These are phyloP conservation scores for Hypomesus transpacificus DNA, from an alignment of 2,113 vertebrate genomes.

Conservation along the genomic window DNA sequence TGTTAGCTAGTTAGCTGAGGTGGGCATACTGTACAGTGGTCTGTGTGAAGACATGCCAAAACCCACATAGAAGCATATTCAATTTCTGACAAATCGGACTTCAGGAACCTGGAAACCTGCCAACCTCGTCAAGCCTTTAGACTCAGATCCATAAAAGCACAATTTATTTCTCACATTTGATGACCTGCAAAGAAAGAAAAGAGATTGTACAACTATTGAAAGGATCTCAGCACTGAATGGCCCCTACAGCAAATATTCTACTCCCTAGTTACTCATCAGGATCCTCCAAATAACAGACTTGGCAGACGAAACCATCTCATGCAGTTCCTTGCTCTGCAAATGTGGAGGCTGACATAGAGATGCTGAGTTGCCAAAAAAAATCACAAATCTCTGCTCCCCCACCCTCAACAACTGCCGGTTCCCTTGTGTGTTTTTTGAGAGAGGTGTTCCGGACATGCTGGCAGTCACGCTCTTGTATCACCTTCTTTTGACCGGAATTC, in stretches of 20 bases:
- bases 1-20: constrained; percentile 15
- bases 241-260: constrained; percentile 36
- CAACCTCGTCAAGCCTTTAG: constrained; percentile 65
- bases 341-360: constrained; percentile 4
- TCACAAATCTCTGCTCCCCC: constrained; percentile 29
- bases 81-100: constrained; percentile 55
- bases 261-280: constrained; percentile 51
- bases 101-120: constrained; percentile 60
- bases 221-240: constrained; percentile 43
- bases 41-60: constrained; percentile 51
- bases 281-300: constrained; percentile 46
- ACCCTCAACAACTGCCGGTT: constrained; percentile 28
- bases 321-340: constrained; percentile 1
- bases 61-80: constrained; percentile 48
- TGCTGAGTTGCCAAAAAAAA: constrained; percentile 19
- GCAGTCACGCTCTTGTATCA: constrained; percentile 45
- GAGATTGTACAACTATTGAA: constrained; percentile 53
- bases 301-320: constrained; percentile 17
- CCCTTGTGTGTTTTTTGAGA: constrained; percentile 36
- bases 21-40: not conserved
- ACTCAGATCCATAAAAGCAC: constrained; percentile 29
- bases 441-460: constrained; percentile 51
- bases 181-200: constrained; percentile 52
- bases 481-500: constrained; percentile 57
- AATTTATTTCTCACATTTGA: constrained; percentile 34